Evolutionary conservation across 2,888 invertebrate species (phyloP).

Genomic region (Meloe dianella): DNA sequence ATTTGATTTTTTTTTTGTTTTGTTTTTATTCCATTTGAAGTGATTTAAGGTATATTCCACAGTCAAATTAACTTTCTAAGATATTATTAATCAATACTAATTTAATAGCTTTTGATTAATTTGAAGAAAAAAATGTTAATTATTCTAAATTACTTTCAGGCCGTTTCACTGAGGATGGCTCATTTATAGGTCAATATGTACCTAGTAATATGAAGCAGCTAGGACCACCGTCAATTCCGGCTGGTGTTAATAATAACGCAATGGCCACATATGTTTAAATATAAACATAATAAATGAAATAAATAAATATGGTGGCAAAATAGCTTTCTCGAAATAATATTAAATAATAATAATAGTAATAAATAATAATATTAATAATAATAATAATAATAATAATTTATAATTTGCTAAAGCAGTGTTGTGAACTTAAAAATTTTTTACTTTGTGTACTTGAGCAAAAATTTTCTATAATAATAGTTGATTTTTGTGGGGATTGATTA

Average conservation of each 20-base stretch:
- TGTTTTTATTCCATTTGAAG: constrained; percentile 48
- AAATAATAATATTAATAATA: neutral
- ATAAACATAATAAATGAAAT: neutral
- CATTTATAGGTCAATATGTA: constrained; percentile 97
- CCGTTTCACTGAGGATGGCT: constrained; percentile 96
- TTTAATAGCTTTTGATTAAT: neutral
- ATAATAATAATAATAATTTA: constrained; percentile 16
- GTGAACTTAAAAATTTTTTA: constrained; percentile 30
- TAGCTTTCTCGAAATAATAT: constrained; percentile 23
- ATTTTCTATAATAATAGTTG: constrained; percentile 23
- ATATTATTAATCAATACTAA: neutral
- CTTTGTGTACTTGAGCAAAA: constrained; percentile 30
- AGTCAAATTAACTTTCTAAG: neutral
- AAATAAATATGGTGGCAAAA: constrained; percentile 21
- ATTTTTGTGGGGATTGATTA: constrained; percentile 8
- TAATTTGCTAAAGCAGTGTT: constrained; percentile 35
- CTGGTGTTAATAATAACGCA: constrained; percentile 60
- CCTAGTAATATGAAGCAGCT: constrained; percentile 76
- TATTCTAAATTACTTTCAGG: constrained; percentile 60
- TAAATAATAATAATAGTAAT: constrained; percentile 8
- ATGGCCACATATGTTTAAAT: constrained; percentile 72
- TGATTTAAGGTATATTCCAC: neutral
- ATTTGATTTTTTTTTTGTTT: constrained; percentile 44
- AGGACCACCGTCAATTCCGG: constrained; percentile 60
- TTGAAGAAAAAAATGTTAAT: neutral